Evolutionary conservation across 1,140 invertebrate species (phyloP).

Genomic region (Triops cancriformis): DNA sequence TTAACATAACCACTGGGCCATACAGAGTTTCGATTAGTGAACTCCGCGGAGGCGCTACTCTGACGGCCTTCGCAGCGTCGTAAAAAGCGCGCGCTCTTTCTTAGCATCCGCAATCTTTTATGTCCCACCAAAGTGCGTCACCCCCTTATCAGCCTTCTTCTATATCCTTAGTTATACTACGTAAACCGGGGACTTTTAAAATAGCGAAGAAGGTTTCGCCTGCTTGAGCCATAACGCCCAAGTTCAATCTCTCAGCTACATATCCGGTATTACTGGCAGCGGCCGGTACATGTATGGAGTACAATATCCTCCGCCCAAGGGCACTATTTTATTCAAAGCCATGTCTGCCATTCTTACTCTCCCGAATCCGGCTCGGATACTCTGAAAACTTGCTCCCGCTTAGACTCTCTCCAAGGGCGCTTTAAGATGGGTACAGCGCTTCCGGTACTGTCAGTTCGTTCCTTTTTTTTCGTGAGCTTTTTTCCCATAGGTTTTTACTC

Average conservation of each 20-base stretch:
- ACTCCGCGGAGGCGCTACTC: too few species aligned
- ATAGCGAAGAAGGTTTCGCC: neutral
- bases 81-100: too few species aligned
- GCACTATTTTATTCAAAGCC: slow-evolving; percentile 1
- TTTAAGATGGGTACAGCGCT: neutral
- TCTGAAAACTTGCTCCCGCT: neutral
- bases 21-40: too few species aligned
- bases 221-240: neutral
- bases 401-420: neutral
- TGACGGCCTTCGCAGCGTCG: too few species aligned
- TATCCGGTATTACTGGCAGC: neutral
- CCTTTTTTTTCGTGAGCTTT: too few species aligned
- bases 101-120: too few species aligned
- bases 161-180: neutral
- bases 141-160: neutral
- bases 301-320: neutral
- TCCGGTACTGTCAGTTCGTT: neutral
- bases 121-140: too few species aligned
- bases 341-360: neutral
- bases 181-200: neutral
- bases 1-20: too few species aligned
- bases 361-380: neutral
- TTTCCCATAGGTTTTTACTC: too few species aligned
- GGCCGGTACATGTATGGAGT: neutral
- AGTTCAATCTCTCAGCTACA: neutral